Base-by-base conservation (phyloP, 2,113 vertebrate species). In the Erythrocebus patas region DNA sequence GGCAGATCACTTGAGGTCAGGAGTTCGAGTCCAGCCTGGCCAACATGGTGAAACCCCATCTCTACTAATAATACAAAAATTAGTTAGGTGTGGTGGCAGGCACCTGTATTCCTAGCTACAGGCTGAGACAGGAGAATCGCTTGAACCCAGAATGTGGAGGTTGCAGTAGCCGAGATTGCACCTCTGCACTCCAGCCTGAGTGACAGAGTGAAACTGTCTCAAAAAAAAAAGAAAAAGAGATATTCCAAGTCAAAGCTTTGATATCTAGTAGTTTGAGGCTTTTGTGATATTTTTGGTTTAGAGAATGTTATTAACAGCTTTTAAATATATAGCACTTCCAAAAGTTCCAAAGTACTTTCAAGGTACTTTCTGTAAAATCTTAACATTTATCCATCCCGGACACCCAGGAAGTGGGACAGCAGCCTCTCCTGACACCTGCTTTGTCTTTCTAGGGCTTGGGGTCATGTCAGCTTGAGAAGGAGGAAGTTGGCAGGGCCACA, bases 271-370 rank as follows among this genome's bases (percentile, higher is more conserved):
- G 48, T 91, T 93, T 55, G 48, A 83, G 48, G 78, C 27, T 81
- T 86, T 64, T 55, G 79, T 84, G 64, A 32, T 32, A 48, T 38
- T 88, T 96, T 89, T 82, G 32, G 22, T 79, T 50, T 87, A 78
- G 82, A 95, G 61, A 85, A 43, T 76, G 23, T 78, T 80, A 64
- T 64, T 61, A 45, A 73, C 45, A 73, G 57, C 59, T 92, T 86
- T 88, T 91, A 86, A 85, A 64, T 72, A 38, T 4, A 20, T 38
- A 61, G n/a, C 11, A 4, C 17, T 88, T 76, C 64, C 35, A 32
- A 32, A 59, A 64, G 27, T 61, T 61, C 59, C 59, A 61, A 27
- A 61, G 59, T 61, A 61, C 9, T 61, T 93, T 86, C 64, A 38
- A 0, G 76, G 86, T 35, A 18, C 25, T 35, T 92, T 93, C 72